Percentiles rank a stretch among this genome's conserved stretches.
Conservation (phyloP, 2,888 invertebrate species). For the Serripes groenlandicus region DNA sequence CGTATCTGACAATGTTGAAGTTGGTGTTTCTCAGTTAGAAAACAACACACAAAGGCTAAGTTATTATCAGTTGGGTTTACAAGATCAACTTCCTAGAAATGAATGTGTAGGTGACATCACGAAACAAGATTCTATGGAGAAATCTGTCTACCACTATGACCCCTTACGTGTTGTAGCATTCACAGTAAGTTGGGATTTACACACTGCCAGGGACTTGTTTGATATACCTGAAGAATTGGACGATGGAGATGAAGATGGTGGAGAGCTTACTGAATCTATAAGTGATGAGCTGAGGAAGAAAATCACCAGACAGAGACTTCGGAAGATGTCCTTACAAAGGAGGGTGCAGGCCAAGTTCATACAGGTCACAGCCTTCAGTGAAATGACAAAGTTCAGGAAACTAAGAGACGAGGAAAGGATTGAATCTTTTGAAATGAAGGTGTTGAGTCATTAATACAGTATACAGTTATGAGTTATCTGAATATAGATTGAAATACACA, state of each 20-base stretch:
- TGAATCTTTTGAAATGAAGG: constrained; percentile 21
- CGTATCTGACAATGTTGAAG: no score
- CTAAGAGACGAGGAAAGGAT: constrained; percentile 7
- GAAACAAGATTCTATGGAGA: no score
- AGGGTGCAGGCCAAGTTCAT: constrained; percentile 14
- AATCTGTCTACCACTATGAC: neutral
- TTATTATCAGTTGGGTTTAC: no score
- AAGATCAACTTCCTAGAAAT: no score
- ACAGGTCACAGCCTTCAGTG: constrained; percentile 9
- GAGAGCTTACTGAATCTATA: neutral
- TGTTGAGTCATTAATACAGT: constrained; percentile 3
- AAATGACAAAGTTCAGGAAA: constrained; percentile 17
- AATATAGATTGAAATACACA: neutral
- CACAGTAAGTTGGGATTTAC: neutral
- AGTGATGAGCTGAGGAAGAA: constrained; percentile 14
- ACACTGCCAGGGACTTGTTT: neutral
- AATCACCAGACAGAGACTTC: constrained; percentile 11
- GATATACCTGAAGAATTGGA: constrained; percentile 10
- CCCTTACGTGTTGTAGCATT: neutral
- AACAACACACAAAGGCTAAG: no score
- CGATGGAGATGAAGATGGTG: neutral
- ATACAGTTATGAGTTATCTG: neutral
- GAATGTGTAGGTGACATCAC: no score
- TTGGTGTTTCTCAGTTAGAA: no score
- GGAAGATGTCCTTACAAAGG: constrained; percentile 13